Percentiles rank a stretch among this genome's conserved stretches.
Conservation (phyloP, 1,140 invertebrate genomes). For the Lithobius niger region DNA sequence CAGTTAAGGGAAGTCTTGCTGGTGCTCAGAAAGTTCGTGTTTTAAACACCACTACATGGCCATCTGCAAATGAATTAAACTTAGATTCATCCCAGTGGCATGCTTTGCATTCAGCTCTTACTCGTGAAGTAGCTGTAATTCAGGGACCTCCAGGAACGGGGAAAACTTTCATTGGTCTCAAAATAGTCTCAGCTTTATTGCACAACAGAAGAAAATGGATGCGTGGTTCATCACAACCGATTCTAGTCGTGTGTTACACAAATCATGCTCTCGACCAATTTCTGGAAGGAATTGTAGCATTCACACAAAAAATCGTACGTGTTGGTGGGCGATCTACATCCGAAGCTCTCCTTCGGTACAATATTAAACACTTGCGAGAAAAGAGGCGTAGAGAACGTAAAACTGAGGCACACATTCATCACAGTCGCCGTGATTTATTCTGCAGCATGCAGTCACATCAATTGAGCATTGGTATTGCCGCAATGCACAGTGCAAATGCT, state of each 20-base stretch:
- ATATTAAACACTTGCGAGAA: neutral
- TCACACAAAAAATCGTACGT: conserved; percentile 8
- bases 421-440: neutral
- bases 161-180: conserved; percentile 24
- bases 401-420: neutral
- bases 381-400: neutral
- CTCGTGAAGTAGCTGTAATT: conserved; percentile 23
- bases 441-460: neutral
- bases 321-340: conserved; percentile 10
- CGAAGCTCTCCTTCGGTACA: neutral
- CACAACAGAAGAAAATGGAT: neutral
- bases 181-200: conserved; percentile 8
- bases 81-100: neutral
- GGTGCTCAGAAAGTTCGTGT: neutral
- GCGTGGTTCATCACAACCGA: conserved; percentile 22
- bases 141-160: conserved; percentile 34
- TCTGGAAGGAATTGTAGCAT: conserved; percentile 30
- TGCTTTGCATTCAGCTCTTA: conserved; percentile 10
- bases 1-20: too few species aligned
- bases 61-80: neutral
- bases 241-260: conserved; percentile 37
- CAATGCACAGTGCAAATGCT: neutral
- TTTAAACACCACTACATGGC: neutral
- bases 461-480: neutral
- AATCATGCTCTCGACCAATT: conserved; percentile 41